Percentiles rank a stretch among this genome's conserved stretches.
These are phyloP conservation scores for Sporophila hypoxantha DNA, from an alignment of 2,113 vertebrate species.

Conservation along the genomic window DNA sequence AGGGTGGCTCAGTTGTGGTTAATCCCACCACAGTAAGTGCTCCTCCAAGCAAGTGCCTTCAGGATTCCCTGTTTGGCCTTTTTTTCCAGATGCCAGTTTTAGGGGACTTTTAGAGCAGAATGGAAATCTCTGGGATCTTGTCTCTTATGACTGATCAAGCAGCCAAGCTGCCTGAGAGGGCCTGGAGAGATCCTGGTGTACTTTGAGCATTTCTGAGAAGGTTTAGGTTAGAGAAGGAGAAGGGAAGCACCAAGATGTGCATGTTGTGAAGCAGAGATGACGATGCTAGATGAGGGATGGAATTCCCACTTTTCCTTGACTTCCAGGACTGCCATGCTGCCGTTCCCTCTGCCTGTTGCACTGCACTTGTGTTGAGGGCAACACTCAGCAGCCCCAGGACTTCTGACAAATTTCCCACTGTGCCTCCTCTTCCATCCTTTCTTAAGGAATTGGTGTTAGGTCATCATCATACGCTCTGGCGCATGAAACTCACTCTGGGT, in stretches of 20 bases:
- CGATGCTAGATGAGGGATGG: neutral
- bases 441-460: neutral
- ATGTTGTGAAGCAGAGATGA: neutral
- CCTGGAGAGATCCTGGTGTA: neutral
- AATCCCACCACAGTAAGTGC: fast-evolving
- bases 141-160: neutral
- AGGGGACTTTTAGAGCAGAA: neutral
- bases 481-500: neutral
- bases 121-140: neutral
- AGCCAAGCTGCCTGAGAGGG: neutral
- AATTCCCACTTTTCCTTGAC: neutral
- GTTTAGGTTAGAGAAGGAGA: neutral
- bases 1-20: neutral
- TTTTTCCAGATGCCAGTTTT: neutral
- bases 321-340: neutral
- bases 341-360: neutral
- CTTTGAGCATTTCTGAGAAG: neutral
- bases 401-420: neutral
- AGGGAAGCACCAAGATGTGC: neutral
- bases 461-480: neutral
- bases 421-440: neutral
- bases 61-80: neutral
- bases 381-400: neutral
- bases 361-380: too few relatives aligned
- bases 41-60: slow-evolving; percentile 46